phyloP scores from a whole-genome alignment of 1,140 invertebrate genomes.

The Macrobrachium nipponense region DNA sequence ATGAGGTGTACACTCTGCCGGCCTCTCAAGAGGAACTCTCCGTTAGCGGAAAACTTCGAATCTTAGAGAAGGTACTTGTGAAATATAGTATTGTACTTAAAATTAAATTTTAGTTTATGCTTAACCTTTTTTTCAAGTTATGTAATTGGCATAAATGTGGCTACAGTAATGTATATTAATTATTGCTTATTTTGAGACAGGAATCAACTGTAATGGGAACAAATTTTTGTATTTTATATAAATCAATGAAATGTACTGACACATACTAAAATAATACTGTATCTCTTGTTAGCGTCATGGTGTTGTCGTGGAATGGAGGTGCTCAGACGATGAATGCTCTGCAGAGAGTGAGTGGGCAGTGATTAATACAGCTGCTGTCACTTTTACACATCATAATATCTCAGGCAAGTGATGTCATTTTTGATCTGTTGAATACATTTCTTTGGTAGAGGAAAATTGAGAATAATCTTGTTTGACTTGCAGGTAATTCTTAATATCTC shows the following conservation, averaged over 20 bases:
- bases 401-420: conserved; percentile 60
- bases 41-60: conserved; percentile 68
- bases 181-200: too few species aligned
- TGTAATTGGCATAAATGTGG: too few species aligned
- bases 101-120: not conserved
- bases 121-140: too few species aligned
- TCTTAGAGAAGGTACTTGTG: conserved; percentile 67
- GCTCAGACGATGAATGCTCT: conserved; percentile 66
- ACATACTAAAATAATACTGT: conserved; percentile 24
- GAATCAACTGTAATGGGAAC: too few species aligned
- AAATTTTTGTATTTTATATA: too few species aligned
- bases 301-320: conserved; percentile 69
- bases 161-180: too few species aligned
- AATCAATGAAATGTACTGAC: not conserved
- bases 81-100: not conserved
- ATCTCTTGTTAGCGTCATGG: conserved; percentile 67
- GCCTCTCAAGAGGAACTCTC: conserved; percentile 69
- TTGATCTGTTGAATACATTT: not conserved
- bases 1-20: conserved; percentile 69
- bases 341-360: conserved; percentile 69
- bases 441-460: not conserved
- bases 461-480: too few species aligned
- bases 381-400: conserved; percentile 67
- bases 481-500: too few species aligned
- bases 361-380: conserved; percentile 67